Base-by-base conservation (phyloP, 2,797 vertebrate genomes). In the Lepilemur septentrionalis region DNA sequence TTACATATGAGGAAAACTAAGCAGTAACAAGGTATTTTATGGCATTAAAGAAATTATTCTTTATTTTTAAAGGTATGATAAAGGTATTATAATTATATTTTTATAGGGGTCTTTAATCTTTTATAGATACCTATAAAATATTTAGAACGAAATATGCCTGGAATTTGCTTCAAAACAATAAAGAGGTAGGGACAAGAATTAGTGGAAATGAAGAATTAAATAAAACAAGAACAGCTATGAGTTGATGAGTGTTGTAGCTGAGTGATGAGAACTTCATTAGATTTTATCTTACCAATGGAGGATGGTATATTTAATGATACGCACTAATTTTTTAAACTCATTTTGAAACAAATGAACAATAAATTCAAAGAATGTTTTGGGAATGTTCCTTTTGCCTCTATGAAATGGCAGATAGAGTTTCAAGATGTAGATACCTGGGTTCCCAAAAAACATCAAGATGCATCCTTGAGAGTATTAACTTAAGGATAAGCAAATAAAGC, bases 371-470 rank as follows among this genome's bases (percentile, higher is more conserved):
- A 94, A 61, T 43, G 41, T 59, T 83, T 72, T 30, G 50, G 35
- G 30, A 84, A 17, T 82, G 17, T 50, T 76, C 32, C 83, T 94
- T 91, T 85, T 46, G n/a, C 87, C 52, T 93, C 11, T 43, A 82
- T 59, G 84, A 75, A 93, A 67, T 7, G 48, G 65, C n/a, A 82
- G 48, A 85, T 67, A 70, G 57, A 63, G 38, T 92, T 91, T 95
- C 67, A 80, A 89, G 30, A 4, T 90, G 32, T 38, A 90, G 41
- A 63, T 65, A 46, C 25, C 43, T 70, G 41, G 35, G 38, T 59
- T 97, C 69, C 87, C 90, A 92, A 84, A 91, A 94, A 93, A 89
- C 8, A 70, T 32, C 25, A 92, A 78, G 65, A 80, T 43, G 35
- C 25, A 79, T 30, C 50, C 41, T 87, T 82, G 48, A 55, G n/a